A percentile compares a stretch with the other conserved stretches of the same genome.
Evolutionary conservation across 1,140 invertebrate genomes (phyloP).

Genomic region (Tetragnatha versicolor): DNA sequence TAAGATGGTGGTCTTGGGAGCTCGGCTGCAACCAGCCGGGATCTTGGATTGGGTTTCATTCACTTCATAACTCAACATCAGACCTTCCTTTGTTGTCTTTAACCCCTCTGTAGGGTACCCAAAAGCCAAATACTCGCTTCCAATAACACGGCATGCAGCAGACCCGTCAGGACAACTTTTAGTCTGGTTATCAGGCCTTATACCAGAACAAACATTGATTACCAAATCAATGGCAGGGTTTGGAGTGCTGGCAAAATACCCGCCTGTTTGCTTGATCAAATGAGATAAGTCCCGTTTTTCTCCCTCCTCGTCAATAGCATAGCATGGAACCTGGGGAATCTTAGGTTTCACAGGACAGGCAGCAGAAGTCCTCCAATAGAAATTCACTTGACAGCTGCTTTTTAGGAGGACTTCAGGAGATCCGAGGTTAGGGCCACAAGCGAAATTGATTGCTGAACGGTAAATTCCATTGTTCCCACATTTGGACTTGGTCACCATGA

Average conservation of each 20-base stretch:
- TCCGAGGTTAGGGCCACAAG: conserved; percentile 29
- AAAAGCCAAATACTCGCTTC: conserved; percentile 7
- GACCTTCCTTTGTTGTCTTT: conserved; percentile 3
- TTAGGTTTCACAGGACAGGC: conserved; percentile 27
- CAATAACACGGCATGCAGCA: conserved; percentile 26
- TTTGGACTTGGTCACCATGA: not conserved
- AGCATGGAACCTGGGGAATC: conserved; percentile 51
- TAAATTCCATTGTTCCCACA: conserved; percentile 10
- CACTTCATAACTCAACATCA: conserved; percentile 20
- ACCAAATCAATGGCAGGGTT: conserved; percentile 35
- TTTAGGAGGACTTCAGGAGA: conserved; percentile 29
- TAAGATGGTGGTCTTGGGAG: conserved; percentile 32
- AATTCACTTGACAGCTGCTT: conserved; percentile 37
- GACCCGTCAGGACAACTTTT: not conserved
- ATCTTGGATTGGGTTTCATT: not conserved
- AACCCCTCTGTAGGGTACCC: not conserved
- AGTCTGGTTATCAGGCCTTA: not conserved
- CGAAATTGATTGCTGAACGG: conserved; percentile 29
- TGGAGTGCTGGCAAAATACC: conserved; percentile 38
- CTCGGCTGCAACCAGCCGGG: conserved; percentile 4
- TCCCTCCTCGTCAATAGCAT: conserved; percentile 51
- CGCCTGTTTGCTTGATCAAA: conserved; percentile 25
- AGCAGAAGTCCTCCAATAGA: conserved; percentile 55
- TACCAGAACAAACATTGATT: conserved; percentile 55
- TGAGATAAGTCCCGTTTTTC: conserved; percentile 48